phyloP scores from a whole-genome alignment of 2,797 vertebrate genomes.

The Microctenopoma lineatum region DNA sequence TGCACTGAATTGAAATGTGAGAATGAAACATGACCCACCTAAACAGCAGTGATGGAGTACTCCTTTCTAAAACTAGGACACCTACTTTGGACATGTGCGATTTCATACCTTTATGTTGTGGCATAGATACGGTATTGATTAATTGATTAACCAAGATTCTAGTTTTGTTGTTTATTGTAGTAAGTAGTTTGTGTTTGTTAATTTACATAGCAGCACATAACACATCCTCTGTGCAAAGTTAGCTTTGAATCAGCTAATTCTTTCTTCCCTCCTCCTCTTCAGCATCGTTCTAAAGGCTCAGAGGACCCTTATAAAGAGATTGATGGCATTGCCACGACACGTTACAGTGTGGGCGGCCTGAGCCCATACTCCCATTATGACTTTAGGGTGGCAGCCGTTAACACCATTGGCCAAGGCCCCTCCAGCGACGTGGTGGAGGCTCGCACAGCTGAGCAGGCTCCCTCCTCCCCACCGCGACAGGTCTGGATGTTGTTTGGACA shows the following conservation, averaged over 20 bases:
- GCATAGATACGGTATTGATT: neutral
- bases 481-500: conserved; percentile 74
- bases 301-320: conserved; percentile 97
- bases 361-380: conserved; percentile 98
- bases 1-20: conserved; percentile 23
- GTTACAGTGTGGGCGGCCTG: conserved; percentile 98
- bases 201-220: neutral
- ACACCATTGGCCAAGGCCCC: conserved; percentile 95
- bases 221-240: neutral
- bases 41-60: conserved; percentile 10
- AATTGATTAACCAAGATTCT: neutral
- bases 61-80: conserved; percentile 12
- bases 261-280: conserved; percentile 34
- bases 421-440: conserved; percentile 94
- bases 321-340: conserved; percentile 96
- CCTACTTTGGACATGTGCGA: neutral
- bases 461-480: conserved; percentile 93
- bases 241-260: conserved; percentile 13
- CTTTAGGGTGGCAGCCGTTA: conserved; percentile 95
- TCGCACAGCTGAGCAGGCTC: conserved; percentile 96
- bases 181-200: neutral
- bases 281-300: conserved; percentile 92
- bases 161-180: neutral
- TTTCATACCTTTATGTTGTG: conserved; percentile 3
- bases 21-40: conserved; percentile 17